A percentile compares a stretch with the other conserved stretches of the same genome.
These are phyloP conservation scores for Rhinoptilus africanus DNA, from an alignment of 2,113 vertebrate species.

Conservation along the genomic window DNA sequence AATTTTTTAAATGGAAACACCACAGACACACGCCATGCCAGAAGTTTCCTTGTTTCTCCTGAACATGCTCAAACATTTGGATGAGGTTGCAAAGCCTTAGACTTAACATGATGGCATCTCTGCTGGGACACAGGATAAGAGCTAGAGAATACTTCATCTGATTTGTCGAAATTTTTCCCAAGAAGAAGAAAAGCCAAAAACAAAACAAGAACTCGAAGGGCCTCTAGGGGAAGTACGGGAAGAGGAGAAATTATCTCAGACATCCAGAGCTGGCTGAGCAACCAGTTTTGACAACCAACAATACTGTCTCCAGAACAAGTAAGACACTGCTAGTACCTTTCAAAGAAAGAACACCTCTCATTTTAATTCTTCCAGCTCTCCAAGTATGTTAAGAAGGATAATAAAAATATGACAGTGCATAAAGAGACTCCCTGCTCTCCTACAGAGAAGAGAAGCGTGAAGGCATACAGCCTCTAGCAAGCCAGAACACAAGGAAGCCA, in stretches of 20 bases:
- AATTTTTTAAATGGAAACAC: background rate
- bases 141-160: background rate
- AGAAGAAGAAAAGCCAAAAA: background rate
- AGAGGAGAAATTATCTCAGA: background rate
- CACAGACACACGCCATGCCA: background rate
- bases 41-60: background rate
- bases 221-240: background rate
- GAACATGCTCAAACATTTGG: background rate
- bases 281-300: background rate
- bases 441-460: background rate
- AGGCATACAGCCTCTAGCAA: background rate
- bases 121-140: background rate
- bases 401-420: background rate
- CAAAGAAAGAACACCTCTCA: background rate
- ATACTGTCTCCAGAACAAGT: background rate
- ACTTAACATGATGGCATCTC: background rate
- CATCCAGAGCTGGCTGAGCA: background rate
- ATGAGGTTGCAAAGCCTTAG: background rate
- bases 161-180: background rate
- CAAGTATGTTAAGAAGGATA: background rate
- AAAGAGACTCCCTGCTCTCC: background rate
- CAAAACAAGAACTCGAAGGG: background rate
- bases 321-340: background rate
- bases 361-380: background rate
- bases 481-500: background rate